These are phyloP conservation scores for Bradypodion pumilum DNA, from an alignment of 2,797 vertebrate species.

Conservation along the genomic window DNA sequence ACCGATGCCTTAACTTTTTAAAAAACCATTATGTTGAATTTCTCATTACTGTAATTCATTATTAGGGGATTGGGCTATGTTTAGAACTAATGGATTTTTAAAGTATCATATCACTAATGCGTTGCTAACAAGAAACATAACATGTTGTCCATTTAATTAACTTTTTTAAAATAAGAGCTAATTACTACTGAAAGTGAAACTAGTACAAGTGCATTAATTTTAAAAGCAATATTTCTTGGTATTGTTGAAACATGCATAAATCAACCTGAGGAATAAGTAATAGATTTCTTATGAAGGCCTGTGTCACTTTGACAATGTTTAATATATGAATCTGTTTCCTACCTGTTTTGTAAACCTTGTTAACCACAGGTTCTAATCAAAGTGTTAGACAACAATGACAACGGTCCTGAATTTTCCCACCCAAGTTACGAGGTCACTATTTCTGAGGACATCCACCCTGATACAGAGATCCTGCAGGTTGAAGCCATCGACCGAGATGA, in stretches of 20 bases:
- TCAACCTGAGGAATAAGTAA: too few species aligned
- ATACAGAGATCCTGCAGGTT: conserved; percentile 91
- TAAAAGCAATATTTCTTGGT: not conserved
- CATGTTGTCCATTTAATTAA: not conserved
- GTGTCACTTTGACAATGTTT: not conserved
- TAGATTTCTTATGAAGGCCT: not conserved
- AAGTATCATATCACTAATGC: not conserved
- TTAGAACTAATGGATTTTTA: not conserved
- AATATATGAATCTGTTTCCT: not conserved
- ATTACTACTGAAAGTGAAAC: not conserved
- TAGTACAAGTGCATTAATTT: not conserved
- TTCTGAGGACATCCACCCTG: conserved; percentile 89
- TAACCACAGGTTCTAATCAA: conserved; percentile 87
- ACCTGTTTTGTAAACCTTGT: conserved; percentile 18
- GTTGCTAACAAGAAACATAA: not conserved
- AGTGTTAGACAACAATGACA: conserved; percentile 96
- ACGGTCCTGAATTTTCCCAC: conserved; percentile 92
- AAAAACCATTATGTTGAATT: not conserved
- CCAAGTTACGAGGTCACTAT: conserved; percentile 89
- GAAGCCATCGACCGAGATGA: conserved; percentile 92
- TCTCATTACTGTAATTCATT: not conserved
- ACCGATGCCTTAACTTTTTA: too few species aligned
- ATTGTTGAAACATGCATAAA: not conserved
- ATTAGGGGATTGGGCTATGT: not conserved
- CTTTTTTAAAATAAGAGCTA: too few species aligned